Evolutionary conservation across 92 coral and sea anemone genomes (phyloP).

Genomic region (Heteractis magnifica): DNA sequence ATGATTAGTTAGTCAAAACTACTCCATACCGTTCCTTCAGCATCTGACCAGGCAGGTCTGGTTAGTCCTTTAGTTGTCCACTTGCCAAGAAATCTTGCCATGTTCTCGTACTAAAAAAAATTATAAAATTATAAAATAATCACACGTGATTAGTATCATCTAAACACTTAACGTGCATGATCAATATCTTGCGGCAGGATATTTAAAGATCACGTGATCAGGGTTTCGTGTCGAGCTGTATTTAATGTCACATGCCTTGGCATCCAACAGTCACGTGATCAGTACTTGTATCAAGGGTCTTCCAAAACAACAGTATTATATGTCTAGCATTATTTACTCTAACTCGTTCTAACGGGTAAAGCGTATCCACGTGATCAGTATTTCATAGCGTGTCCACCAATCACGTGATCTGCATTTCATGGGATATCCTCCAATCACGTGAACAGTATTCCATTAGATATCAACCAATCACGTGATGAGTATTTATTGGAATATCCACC

Average conservation of each 20-base stretch:
- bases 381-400: background rate
- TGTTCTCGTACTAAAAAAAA: constrained; percentile 80
- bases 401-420: background rate
- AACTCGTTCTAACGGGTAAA: too few relatives aligned
- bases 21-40: constrained; percentile 74
- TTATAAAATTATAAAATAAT: background rate
- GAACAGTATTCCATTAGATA: background rate
- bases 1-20: background rate
- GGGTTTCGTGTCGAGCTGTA: too few relatives aligned
- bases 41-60: constrained; percentile 85
- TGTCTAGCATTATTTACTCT: too few relatives aligned
- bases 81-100: constrained; percentile 75
- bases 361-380: background rate
- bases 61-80: constrained; percentile 88
- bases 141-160: too few relatives aligned
- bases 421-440: background rate
- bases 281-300: background rate
- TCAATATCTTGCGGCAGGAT: too few relatives aligned
- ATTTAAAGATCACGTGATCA: too few relatives aligned
- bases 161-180: too few relatives aligned
- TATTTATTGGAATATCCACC: too few relatives aligned
- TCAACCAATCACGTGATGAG: too few relatives aligned
- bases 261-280: background rate
- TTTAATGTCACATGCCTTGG: too few relatives aligned
- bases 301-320: too few relatives aligned